These are phyloP conservation scores for Parazoanthus darwini DNA, from an alignment of 92 coral and sea anemone species.

Conservation along the genomic window DNA sequence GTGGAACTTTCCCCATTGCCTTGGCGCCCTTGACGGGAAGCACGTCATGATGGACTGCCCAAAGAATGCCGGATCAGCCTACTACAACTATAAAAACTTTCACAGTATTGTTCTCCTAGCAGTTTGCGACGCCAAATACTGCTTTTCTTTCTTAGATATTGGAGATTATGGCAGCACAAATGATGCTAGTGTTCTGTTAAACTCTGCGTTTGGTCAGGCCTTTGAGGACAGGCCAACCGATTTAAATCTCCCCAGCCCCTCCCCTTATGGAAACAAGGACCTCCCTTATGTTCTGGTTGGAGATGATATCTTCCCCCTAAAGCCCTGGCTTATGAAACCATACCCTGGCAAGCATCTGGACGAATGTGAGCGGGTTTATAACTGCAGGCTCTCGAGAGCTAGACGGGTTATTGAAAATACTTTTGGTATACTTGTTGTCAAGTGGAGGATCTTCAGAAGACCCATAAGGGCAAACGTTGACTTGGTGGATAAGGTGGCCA, in stretches of 20 bases:
- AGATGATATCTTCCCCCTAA: constrained; percentile 55
- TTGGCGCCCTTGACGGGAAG: constrained; percentile 62
- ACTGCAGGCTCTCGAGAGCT: constrained; percentile 51
- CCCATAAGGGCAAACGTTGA: constrained; percentile 41
- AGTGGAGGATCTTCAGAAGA: constrained; percentile 51
- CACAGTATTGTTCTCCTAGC: constrained; percentile 65
- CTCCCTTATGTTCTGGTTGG: constrained; percentile 54
- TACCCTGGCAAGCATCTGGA: constrained; percentile 44
- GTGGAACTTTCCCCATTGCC: constrained; percentile 60
- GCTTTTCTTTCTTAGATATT: constrained; percentile 58
- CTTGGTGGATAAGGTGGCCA: constrained; percentile 19
- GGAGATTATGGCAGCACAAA: constrained; percentile 56
- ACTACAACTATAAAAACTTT: constrained; percentile 52
- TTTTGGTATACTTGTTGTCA: constrained; percentile 51
- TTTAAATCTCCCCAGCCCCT: constrained; percentile 42
- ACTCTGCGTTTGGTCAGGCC: constrained; percentile 45
- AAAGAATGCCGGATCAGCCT: constrained; percentile 54
- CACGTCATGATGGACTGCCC: constrained; percentile 64
- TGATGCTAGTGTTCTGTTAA: constrained; percentile 54
- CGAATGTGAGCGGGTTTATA: constrained; percentile 35
- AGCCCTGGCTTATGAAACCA: constrained; percentile 60
- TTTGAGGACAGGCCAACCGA: constrained; percentile 41
- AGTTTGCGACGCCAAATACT: constrained; percentile 61
- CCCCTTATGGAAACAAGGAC: constrained; percentile 24
- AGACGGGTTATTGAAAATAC: constrained; percentile 52